Evolutionary conservation across 2,113 vertebrate species (phyloP).

Genomic region (Heliornis fulica): DNA sequence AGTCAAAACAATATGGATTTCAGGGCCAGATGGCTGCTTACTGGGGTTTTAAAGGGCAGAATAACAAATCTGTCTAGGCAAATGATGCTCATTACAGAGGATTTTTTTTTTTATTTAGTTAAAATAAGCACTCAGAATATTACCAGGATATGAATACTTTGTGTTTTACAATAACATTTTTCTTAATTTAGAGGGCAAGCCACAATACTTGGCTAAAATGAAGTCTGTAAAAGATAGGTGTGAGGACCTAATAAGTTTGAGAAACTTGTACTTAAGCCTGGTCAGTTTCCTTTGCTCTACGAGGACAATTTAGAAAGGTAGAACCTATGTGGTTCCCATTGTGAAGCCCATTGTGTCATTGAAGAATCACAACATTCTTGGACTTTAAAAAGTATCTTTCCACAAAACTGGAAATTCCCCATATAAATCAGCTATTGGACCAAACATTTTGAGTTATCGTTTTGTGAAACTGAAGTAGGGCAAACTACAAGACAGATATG

Average conservation of each 20-base stretch:
- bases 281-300: not conserved
- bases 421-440: not conserved
- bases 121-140: not conserved
- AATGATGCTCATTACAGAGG: not conserved
- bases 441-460: accelerated
- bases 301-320: not conserved
- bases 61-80: not conserved
- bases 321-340: not conserved
- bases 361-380: not conserved
- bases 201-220: not conserved
- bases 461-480: not conserved
- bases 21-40: not conserved
- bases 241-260: not conserved
- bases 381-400: not conserved
- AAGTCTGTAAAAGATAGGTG: not conserved
- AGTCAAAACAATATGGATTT: not conserved
- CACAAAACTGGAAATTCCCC: not conserved
- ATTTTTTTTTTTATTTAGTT: not conserved
- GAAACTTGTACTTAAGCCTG: not conserved
- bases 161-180: not conserved
- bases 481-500: not conserved
- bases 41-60: not conserved
- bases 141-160: not conserved
- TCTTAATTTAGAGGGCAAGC: not conserved
- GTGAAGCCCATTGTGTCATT: accelerated